Evolutionary conservation across 2,797 vertebrate species (phyloP), one percentile per base, ranked within the genome.

Genomic region (Garrulus glandarius): DNA sequence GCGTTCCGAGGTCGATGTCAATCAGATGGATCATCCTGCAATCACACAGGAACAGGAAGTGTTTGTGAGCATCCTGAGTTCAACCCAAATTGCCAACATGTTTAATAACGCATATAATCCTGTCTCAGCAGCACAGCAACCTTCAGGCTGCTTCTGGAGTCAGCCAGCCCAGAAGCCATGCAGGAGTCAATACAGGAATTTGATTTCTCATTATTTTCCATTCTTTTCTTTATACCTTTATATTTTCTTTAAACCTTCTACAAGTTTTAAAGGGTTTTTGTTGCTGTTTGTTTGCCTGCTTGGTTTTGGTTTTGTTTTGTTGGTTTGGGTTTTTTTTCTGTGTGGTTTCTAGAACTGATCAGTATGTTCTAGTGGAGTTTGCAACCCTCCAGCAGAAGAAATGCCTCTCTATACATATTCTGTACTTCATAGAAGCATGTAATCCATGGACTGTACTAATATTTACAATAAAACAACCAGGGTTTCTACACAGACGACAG

Each of bases 1-100:
- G 30, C 0, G 0, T 44, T 52, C n/a, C 2, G 2, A 17, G 37
- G 46, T 52, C 0, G 0, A 14, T 56, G 82, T 56, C 82, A 53
- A 23, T 43, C 50, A 27, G 64, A 72, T 10, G 61, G 64, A 37
- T 57, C 8, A 22, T 85, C 82, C 89, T 69, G 82, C 65, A 81
- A 37, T 61, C 69, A 20, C 69, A 55, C 22, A 68, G 64, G 46
- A 91, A 27, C 64, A 92, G 84, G 10, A 32, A 83, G 17, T 15
- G 36, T 22, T 92, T 92, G 63, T 44, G 67, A 92, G 44, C 30
- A 85, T 64, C 37, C 70, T 84, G 56, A 87, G 70, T 56, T 59
- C 50, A 67, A 55, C 29, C 23, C 60, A 74, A 69, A 89, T 52
- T 82, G 39, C 63, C 74, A 82, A n/a, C 32, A 52, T 22, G 29